Percentiles rank a stretch among this genome's conserved stretches.
Conservation (phyloP, 2,797 vertebrate genomes). For the Simalia tracyae region DNA sequence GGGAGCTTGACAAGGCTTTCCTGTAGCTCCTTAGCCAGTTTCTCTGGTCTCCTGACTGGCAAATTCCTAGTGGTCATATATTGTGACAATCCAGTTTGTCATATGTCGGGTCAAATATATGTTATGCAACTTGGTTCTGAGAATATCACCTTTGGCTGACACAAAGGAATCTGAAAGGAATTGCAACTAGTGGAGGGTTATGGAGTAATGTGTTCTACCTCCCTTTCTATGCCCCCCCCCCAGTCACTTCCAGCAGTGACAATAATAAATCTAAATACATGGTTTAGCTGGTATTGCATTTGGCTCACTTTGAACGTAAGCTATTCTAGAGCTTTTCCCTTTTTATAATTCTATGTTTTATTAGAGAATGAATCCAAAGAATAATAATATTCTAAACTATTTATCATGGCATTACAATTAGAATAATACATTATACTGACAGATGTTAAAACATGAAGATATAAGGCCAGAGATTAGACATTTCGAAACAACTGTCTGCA, state of each 20-base stretch:
- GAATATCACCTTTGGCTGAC: not conserved
- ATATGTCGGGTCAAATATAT: not conserved
- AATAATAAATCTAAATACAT: slow-evolving; percentile 15
- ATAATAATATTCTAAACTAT: slow-evolving; percentile 17
- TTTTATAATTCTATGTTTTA: slow-evolving; percentile 13
- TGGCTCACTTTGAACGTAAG: not conserved
- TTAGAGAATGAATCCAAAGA: not conserved
- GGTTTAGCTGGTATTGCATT: slow-evolving; percentile 6
- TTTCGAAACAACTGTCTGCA: not conserved
- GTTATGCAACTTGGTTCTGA: not conserved
- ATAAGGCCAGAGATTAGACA: not conserved
- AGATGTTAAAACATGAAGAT: not conserved
- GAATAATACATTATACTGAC: slow-evolving; percentile 3
- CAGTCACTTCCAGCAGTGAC: not conserved
- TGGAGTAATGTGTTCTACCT: not conserved
- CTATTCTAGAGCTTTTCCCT: slow-evolving; percentile 3
- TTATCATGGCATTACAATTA: not conserved
- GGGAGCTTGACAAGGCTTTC: not conserved
- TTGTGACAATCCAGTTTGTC: not conserved
- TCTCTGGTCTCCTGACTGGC: no score
- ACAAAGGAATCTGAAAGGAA: not conserved
- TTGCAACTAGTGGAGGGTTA: not conserved
- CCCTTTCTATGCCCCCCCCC: not conserved
- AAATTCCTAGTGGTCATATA: not conserved
- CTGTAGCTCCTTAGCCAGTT: not conserved